phyloP scores from a whole-genome alignment of 2,113 vertebrate genomes.

The Ramphastos sulfuratus region DNA sequence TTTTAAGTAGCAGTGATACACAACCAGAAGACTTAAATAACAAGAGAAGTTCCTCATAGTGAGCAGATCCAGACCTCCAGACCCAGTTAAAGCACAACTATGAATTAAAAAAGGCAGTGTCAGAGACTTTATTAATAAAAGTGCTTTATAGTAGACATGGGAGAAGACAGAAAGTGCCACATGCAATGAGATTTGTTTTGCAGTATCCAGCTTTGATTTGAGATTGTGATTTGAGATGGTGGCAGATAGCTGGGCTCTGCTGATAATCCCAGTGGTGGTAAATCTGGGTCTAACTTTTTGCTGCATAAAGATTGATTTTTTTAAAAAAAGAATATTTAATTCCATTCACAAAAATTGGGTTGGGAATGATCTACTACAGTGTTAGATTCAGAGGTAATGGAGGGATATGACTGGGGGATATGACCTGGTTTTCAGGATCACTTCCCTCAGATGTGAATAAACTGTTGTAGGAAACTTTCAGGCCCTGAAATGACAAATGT shows the following conservation, averaged over 20 bases:
- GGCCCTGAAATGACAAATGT: slow-evolving; percentile 40
- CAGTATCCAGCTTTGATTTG: slow-evolving; percentile 43
- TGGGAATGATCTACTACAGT: slow-evolving; percentile 40
- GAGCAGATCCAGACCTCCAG: background rate
- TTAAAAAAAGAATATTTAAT: slow-evolving; percentile 35
- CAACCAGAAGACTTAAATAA: background rate
- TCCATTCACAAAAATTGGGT: slow-evolving; percentile 20
- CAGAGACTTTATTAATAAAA: background rate
- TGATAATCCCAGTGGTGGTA: slow-evolving; percentile 12
- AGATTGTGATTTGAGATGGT: too few species aligned
- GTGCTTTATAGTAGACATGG: background rate
- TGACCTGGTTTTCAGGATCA: slow-evolving; percentile 49
- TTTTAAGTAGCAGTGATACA: background rate
- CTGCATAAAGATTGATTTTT: background rate
- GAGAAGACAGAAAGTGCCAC: background rate
- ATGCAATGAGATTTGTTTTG: background rate
- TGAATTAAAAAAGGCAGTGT: background rate
- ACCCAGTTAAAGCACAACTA: background rate
- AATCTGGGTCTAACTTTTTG: background rate
- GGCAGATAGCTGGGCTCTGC: slow-evolving; percentile 1
- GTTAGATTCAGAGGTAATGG: slow-evolving; percentile 51
- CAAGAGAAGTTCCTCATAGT: background rate
- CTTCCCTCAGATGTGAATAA: slow-evolving; percentile 38
- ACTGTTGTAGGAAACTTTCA: slow-evolving; percentile 47
- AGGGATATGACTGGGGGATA: too few species aligned